Conservation (phyloP, 2,888 invertebrate species). For the Tiliacea citrago region DNA sequence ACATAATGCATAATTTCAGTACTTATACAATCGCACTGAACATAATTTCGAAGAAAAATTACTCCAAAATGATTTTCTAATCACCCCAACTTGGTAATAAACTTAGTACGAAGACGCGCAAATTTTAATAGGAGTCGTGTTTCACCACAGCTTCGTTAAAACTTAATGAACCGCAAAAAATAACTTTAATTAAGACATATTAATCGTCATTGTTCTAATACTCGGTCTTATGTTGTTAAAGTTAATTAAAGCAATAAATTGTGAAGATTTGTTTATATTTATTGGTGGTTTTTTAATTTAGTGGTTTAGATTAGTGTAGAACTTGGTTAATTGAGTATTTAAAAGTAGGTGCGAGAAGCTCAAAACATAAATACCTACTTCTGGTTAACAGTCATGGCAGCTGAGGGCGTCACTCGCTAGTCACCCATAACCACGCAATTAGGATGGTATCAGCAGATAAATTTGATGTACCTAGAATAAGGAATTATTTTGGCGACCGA, state of each 20-base stretch:
- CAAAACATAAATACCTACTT: no score
- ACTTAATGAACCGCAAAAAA: constrained; percentile 68
- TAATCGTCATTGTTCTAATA: constrained; percentile 64
- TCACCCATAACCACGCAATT: no score
- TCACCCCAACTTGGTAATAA: constrained; percentile 39
- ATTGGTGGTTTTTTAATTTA: constrained; percentile 35
- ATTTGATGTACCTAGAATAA: no score
- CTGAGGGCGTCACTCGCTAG: no score
- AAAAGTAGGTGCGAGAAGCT: neutral
- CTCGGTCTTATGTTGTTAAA: constrained; percentile 49
- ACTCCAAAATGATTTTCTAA: constrained; percentile 36
- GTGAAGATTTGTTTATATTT: constrained; percentile 40
- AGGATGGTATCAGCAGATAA: no score
- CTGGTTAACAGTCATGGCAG: no score
- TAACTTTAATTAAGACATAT: constrained; percentile 58
- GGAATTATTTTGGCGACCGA: no score
- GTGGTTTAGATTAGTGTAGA: neutral
- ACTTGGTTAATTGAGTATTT: neutral
- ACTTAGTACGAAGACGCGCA: constrained; percentile 31
- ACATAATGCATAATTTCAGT: neutral
- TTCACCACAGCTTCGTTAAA: constrained; percentile 65
- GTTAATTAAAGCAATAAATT: constrained; percentile 47
- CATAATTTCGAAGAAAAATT: constrained; percentile 2
- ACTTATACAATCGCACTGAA: neutral
- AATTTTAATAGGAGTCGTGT: constrained; percentile 63